phyloP scores from a whole-genome alignment of 2,797 vertebrate species.

The Lycodopsis pacificus region DNA sequence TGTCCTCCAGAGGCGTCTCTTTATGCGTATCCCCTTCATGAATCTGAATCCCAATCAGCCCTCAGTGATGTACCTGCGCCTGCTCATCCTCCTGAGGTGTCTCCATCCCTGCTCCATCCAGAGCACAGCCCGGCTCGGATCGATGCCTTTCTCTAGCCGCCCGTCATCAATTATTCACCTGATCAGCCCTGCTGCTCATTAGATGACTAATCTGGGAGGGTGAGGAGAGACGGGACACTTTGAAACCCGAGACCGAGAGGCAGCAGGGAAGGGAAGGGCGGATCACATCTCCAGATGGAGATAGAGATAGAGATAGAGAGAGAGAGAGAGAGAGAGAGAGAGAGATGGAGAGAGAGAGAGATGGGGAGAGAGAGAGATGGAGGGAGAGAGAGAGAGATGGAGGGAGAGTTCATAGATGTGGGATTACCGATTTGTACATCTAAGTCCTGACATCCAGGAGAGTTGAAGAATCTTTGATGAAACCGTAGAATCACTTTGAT shows the following conservation, averaged over 20 bases:
- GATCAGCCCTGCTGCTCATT: conserved; percentile 81
- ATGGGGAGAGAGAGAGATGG: too few species aligned
- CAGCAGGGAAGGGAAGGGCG: conserved; percentile 60
- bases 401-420: conserved; percentile 65
- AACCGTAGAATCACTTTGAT: conserved; percentile 74
- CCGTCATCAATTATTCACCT: conserved; percentile 83
- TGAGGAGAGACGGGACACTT: conserved; percentile 69
- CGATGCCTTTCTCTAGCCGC: conserved; percentile 76
- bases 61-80: conserved; percentile 50
- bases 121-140: conserved; percentile 69
- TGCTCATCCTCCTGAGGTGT: conserved; percentile 62
- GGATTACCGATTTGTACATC: conserved; percentile 73
- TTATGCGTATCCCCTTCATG: background rate
- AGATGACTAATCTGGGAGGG: conserved; percentile 81
- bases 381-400: conserved; percentile 51
- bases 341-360: conserved; percentile 1
- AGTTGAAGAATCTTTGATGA: conserved; percentile 76
- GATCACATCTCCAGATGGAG: conserved; percentile 58
- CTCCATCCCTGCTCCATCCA: conserved; percentile 72
- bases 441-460: conserved; percentile 70
- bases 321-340: conserved; percentile 53
- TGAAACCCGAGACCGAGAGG: conserved; percentile 76
- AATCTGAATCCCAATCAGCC: conserved; percentile 15
- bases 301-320: conserved; percentile 15
- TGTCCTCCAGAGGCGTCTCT: background rate